Evolutionary conservation across 92 coral and sea anemone genomes (phyloP), one percentile per base, ranked within the genome.

Genomic region (Phenganax subtilis): DNA sequence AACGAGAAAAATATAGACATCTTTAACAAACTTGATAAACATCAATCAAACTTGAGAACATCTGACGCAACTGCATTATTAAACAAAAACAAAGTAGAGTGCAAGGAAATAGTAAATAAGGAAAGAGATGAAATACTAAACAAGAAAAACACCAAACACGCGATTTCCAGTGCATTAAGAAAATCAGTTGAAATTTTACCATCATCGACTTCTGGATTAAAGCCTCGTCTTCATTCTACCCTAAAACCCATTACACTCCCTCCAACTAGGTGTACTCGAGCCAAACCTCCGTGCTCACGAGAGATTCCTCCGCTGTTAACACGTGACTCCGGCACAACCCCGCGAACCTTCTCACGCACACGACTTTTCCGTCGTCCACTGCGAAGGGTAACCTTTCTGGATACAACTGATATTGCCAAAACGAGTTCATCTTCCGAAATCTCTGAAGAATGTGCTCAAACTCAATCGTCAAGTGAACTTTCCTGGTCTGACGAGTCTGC

Each of bases 311-410:
- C 44, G 57, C 63, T 65, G 9, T 51, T 55, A n/a, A 6, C 60
- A 3, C 12, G 69, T 37, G 81, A 76, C 12, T 75, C 30, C 17
- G 72, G 51, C 63, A 82, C 37, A 81, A 55, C 76, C 12, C 77
- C 29, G 65, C 75, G 16, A 54, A 73, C 8, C 62, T 77, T 27
- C 61, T 65, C 82, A 57, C 61, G 20, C 60, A 28, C 28, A 6
- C 71, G 28, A 59, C 54, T 30, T 6, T 76, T 56, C 59, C 70
- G 81, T 51, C 55, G 56, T 76, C 69, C 80, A 25, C 57, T 80
- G 64, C 71, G 82, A 64, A 15, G 71, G 74, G 63, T 80, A 77
- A 62, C 81, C 84, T 80, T 66, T 52, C 31, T 30, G 12, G 30
- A 30, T 17, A 7, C 75, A 25, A 14, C 55, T 14, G 55, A 30